Conservation (phyloP, 2,888 invertebrate species). For the Boloria euphrosyne region DNA sequence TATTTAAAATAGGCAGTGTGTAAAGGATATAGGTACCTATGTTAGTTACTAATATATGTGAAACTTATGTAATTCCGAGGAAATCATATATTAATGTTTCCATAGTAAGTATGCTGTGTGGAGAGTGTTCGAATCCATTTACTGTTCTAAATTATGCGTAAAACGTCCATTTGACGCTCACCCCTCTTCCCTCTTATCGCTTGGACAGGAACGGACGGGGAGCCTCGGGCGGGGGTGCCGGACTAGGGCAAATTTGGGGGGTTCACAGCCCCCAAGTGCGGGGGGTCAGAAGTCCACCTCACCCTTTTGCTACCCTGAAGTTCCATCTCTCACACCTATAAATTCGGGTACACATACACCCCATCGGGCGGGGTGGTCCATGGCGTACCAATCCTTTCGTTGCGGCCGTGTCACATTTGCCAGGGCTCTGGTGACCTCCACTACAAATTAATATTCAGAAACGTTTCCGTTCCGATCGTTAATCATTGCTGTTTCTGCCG, state of each 20-base stretch:
- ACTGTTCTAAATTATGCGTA: conserved; percentile 84
- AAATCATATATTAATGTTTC: conserved; percentile 37
- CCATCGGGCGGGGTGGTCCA: conserved; percentile 70
- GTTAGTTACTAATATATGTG: not conserved
- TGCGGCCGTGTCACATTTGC: conserved; percentile 78
- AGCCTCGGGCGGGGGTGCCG: conserved; percentile 79
- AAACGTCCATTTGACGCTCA: conserved; percentile 83
- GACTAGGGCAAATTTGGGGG: conserved; percentile 79
- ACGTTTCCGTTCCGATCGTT: conserved; percentile 77
- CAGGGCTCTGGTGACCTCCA: conserved; percentile 75
- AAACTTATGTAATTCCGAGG: not conserved
- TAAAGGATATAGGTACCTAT: not conserved
- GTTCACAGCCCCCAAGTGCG: conserved; percentile 71
- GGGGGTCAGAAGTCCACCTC: conserved; percentile 81
- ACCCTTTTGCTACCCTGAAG: conserved; percentile 82
- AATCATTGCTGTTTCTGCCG: conserved; percentile 74
- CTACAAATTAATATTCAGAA: conserved; percentile 82
- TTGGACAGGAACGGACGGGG: conserved; percentile 78
- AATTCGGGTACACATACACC: conserved; percentile 79
- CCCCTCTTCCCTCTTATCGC: conserved; percentile 82
- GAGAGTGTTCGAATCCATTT: conserved; percentile 82
- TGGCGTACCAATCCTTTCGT: conserved; percentile 79
- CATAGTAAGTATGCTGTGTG: conserved; percentile 70
- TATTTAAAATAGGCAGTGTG: not conserved
- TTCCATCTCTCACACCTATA: conserved; percentile 83